phyloP scores from a whole-genome alignment of 2,888 invertebrate species.

The Lochmaea crataegi region DNA sequence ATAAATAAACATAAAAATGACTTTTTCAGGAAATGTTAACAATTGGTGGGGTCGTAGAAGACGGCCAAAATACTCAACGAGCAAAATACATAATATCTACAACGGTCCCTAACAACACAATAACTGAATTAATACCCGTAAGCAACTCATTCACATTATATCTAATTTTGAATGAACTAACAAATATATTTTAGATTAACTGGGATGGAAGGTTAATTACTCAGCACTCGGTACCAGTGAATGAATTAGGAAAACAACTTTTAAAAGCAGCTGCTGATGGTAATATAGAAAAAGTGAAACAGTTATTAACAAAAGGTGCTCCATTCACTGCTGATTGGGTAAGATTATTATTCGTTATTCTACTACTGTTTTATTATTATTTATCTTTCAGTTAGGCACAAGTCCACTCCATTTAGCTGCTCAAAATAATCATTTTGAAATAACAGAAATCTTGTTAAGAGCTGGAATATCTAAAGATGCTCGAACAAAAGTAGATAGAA shows the following conservation, averaged over 20 bases:
- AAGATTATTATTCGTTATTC: constrained; percentile 37
- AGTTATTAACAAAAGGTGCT: constrained; percentile 86
- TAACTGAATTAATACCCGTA: constrained; percentile 64
- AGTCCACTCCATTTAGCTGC: constrained; percentile 90
- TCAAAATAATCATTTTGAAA: constrained; percentile 81
- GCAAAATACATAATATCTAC: constrained; percentile 51
- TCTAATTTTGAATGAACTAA: background rate
- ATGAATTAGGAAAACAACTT: constrained; percentile 87
- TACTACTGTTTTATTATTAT: background rate
- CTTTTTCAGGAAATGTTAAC: constrained; percentile 56
- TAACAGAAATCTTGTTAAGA: constrained; percentile 83
- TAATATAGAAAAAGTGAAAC: constrained; percentile 79
- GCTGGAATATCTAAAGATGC: constrained; percentile 91
- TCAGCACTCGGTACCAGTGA: constrained; percentile 65
- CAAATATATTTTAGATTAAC: constrained; percentile 52
- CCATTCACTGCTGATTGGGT: constrained; percentile 96
- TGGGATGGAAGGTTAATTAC: constrained; percentile 51
- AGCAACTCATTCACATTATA: constrained; percentile 44
- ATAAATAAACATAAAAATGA: constrained; percentile 31
- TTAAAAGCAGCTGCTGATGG: constrained; percentile 84
- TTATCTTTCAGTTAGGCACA: constrained; percentile 80
- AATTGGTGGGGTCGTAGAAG: constrained; percentile 44
- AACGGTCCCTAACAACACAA: constrained; percentile 41
- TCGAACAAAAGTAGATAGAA: constrained; percentile 91
- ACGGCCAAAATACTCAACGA: constrained; percentile 43